Conservation (phyloP, 1,140 invertebrate genomes). For the Polypedilum vanderplanki region DNA sequence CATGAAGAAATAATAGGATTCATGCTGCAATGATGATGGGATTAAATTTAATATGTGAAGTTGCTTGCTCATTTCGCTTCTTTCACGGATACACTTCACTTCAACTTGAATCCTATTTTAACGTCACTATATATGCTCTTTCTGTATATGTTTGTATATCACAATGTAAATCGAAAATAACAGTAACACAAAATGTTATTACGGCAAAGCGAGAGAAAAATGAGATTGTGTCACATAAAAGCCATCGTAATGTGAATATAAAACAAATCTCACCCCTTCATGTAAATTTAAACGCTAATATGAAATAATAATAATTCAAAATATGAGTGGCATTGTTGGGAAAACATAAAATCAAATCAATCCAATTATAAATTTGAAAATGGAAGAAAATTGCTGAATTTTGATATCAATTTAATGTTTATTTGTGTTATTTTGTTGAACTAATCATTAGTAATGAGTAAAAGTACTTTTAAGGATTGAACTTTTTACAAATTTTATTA, state of each 20-base stretch:
- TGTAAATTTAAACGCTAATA: not conserved
- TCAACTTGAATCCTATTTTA: not conserved
- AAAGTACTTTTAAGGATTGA: too few species aligned
- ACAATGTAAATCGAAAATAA: conserved; percentile 10
- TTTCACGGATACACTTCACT: not conserved
- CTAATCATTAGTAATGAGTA: too few species aligned
- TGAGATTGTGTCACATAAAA: conserved; percentile 18
- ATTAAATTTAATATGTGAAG: not conserved
- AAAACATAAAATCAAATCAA: not conserved
- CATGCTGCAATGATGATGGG: not conserved
- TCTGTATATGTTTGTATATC: not conserved
- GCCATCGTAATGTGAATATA: conserved; percentile 13
- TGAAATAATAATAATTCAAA: too few species aligned
- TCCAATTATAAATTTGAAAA: not conserved
- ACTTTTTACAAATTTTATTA: too few species aligned
- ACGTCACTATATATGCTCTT: not conserved
- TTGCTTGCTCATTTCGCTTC: not conserved
- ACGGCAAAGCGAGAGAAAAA: not conserved
- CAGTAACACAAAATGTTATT: not conserved
- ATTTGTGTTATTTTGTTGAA: too few species aligned
- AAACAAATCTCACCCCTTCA: not conserved
- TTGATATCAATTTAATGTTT: too few species aligned
- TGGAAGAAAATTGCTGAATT: too few species aligned
- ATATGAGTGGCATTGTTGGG: not conserved
- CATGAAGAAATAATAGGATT: not conserved